Percentiles rank a stretch among this genome's conserved stretches.
phyloP scores from a whole-genome alignment of 37 sponge, comb jelly and placozoan species.

The Corticium candelabrum region DNA sequence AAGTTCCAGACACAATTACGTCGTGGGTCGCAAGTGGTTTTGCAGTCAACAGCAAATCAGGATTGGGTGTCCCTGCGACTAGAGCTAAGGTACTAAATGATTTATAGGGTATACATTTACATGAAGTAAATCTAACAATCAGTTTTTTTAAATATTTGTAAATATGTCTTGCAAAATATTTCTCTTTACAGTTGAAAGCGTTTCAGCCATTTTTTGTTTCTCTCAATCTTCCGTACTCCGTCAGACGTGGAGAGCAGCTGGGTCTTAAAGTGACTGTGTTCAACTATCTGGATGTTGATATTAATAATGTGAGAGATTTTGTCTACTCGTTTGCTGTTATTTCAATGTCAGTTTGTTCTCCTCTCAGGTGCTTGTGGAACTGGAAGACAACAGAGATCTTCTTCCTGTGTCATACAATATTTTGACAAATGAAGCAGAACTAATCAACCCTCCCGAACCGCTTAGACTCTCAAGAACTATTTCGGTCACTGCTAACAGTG shows the following conservation, averaged over 20 bases:
- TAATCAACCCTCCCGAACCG: not conserved
- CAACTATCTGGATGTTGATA: constrained; percentile 7
- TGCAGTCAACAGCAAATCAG: not conserved
- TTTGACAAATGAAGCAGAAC: no score
- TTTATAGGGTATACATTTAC: no score
- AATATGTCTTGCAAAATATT: no score
- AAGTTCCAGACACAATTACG: constrained; percentile 14
- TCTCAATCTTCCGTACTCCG: constrained; percentile 16
- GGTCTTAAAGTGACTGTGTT: constrained; percentile 10
- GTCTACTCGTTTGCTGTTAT: no score
- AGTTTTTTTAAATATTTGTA: no score
- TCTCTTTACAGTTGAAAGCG: constrained; percentile 5
- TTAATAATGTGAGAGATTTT: no score
- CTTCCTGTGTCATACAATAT: no score
- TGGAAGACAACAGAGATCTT: no score
- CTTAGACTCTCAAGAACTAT: not conserved
- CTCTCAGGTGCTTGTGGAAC: no score
- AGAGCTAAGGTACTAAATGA: not conserved
- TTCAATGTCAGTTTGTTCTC: no score
- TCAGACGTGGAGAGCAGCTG: constrained; percentile 14
- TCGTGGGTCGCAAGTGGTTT: constrained; percentile 22
- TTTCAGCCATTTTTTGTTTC: constrained; percentile 16
- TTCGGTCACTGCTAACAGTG: not conserved
- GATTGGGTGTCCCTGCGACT: constrained; percentile 7
- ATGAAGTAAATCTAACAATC: no score